Base-by-base conservation (phyloP, 2,888 invertebrate genomes). In the Lacanobia oleracea region DNA sequence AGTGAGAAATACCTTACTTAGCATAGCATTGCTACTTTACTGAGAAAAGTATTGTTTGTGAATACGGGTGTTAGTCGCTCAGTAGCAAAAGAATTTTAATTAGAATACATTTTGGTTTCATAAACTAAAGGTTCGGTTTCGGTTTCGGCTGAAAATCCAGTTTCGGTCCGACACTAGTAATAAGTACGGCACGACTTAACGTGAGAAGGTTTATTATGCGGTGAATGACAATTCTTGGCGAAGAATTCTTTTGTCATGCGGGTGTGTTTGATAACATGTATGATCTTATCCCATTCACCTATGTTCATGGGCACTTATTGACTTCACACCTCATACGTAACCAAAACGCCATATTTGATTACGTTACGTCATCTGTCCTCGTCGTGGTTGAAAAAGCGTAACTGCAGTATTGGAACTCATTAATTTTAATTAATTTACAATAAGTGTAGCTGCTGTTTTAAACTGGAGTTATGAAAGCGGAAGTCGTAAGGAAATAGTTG, bases 151-250 rank as follows among this genome's bases (percentile, higher is more conserved):
- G 33, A 33, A 33, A 5, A 33, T 6, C 33, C 6, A 5, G 33
- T 33, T 33, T 33, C 33, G 4, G 33, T 33, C 33, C 4, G 33
- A 33, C 33, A 33, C 33, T 33, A 84, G 79, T 88, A 84, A 57
- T 12, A 66, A 67, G 68, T 69, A 85, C 75, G 81, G 76, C 67
- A 79, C 77, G 75, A 69, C 71, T 72, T 78, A 77, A 83, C 90
- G 90, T 92, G 90, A 90, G 92, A 92, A 90, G 87, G 79, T 77
- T 82, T 86, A 83, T 83, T 85, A 81, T 86, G 82, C 77, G 75
- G 75, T 72, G 81, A 84, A 88, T 88, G 88, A 89, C 86, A 88
- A 86, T 88, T 74, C 59, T 61, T 82, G 77, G 65, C 67, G 74
- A 86, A 78, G 87, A 86, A 88, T 89, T 87, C 85, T 75, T 87